Evolutionary conservation across 1,140 invertebrate genomes (phyloP).

Genomic region (Glossosoma conforme): DNA sequence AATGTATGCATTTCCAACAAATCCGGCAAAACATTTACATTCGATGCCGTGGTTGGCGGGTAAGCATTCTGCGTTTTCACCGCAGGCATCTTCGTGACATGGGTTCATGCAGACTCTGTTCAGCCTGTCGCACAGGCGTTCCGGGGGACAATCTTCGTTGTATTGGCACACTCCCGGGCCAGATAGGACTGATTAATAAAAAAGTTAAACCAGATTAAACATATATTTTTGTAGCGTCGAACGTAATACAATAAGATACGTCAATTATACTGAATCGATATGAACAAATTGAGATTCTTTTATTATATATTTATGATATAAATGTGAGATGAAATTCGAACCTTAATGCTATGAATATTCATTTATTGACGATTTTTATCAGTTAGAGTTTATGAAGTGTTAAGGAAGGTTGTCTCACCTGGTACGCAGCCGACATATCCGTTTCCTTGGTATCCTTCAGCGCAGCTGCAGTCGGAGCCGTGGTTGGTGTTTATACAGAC

Average conservation of each 20-base stretch:
- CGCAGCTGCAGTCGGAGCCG: conserved; percentile 76
- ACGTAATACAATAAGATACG: too few relatives aligned
- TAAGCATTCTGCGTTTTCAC: conserved; percentile 76
- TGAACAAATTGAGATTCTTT: too few relatives aligned
- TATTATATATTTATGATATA: conserved; percentile 1
- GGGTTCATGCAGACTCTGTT: conserved; percentile 80
- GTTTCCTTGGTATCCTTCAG: conserved; percentile 80
- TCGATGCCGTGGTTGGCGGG: conserved; percentile 70
- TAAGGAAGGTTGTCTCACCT: too few relatives aligned
- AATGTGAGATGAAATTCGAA: too few relatives aligned
- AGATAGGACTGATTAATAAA: too few relatives aligned
- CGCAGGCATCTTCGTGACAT: conserved; percentile 76
- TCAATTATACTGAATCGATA: too few relatives aligned
- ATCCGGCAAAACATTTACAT: conserved; percentile 73
- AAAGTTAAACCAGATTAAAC: too few relatives aligned
- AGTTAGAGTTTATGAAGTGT: conserved; percentile 8
- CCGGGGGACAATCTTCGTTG: conserved; percentile 81
- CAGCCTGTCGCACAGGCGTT: conserved; percentile 73
- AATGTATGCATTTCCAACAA: conserved; percentile 72
- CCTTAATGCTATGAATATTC: background rate
- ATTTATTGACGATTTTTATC: background rate
- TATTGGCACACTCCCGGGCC: conserved; percentile 84
- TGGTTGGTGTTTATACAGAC: conserved; percentile 87
- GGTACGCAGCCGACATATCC: conserved; percentile 72
- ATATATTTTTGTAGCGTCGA: too few relatives aligned